Base-by-base conservation (phyloP, 2,113 vertebrate genomes). In the Tamias sibiricus region DNA sequence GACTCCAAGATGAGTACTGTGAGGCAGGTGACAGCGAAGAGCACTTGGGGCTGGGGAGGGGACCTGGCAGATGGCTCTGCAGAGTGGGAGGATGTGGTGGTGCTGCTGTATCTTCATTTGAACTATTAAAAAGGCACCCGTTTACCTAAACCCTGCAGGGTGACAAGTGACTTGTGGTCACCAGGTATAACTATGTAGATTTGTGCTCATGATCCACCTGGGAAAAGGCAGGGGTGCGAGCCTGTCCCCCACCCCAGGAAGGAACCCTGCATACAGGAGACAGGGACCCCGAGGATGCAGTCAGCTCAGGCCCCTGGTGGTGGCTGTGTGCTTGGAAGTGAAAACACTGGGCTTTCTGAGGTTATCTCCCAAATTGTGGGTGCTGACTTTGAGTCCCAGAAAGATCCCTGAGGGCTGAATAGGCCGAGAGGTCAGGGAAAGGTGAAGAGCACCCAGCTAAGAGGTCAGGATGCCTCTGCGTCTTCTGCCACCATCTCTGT, bases 401-500 rank as follows among this genome's bases (percentile, higher is more conserved):
- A 52, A 64, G 57, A 26, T 35, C 72, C 12, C 19, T 8, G 3
- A 20, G 66, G 59, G 76, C 40, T 54, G 75, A 37, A 20, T 2
- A 0, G 30, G 47, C 20, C 2, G 3, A 26, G 49, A 69, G 19
- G 72, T 57, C n/a, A 16, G 47, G 37, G 40, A 37, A 35, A 17
- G 42, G 84, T 32, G 4, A 69, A 40, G 24, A 2, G 11, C 13
- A 6, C 40, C 49, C 4, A 0, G 44, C 68, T 68, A 8, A 40
- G 74, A 10, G 42, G 72, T n/a, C 2, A 0, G 32, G 54, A 2
- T 54, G 30, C 42, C 74, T 57, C 28, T 14, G 44, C 37, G 16
- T 42, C 37, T 84, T 69, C 93, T n/a, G 24, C 14, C 1, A 81
- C 57, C 86, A 90, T 77, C 77, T 97, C 42, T 96, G 47, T 90